Evolutionary conservation across 1,140 invertebrate species (phyloP).

Genomic region (Asobara japonica): DNA sequence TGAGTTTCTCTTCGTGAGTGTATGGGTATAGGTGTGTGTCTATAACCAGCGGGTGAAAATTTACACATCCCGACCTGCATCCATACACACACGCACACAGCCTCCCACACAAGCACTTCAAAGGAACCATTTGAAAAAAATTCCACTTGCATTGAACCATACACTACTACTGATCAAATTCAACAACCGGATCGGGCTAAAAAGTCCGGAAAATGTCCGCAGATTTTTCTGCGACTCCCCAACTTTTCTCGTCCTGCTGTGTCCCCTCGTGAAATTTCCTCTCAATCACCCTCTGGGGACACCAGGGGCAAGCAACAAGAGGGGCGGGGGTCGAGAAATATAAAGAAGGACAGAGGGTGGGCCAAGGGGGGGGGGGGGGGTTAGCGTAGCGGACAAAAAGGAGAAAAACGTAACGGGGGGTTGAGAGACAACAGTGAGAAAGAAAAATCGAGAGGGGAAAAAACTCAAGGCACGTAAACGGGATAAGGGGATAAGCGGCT

Average conservation of each 20-base stretch:
- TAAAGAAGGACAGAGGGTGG: background rate
- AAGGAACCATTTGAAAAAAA: too few relatives aligned
- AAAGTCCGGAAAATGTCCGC: conserved; percentile 7
- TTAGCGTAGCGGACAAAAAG: too few relatives aligned
- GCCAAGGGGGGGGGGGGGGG: background rate
- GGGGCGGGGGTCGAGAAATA: background rate
- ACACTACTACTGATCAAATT: background rate
- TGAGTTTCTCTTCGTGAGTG: too few relatives aligned
- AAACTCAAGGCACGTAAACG: conserved; percentile 36
- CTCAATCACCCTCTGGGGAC: conserved; percentile 15
- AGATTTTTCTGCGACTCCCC: conserved; percentile 17
- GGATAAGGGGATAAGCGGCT: conserved; percentile 34
- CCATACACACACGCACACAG: too few relatives aligned
- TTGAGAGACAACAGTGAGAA: conserved; percentile 13
- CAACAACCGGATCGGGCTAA: background rate
- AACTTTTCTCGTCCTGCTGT: conserved; percentile 20
- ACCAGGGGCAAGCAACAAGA: background rate
- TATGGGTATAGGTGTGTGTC: too few relatives aligned
- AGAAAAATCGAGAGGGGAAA: conserved; percentile 27
- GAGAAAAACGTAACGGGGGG: conserved; percentile 24
- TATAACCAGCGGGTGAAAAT: too few relatives aligned
- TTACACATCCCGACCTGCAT: background rate
- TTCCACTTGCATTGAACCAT: too few relatives aligned
- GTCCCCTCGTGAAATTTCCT: conserved; percentile 9
- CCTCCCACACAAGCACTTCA: too few relatives aligned